These are phyloP conservation scores for Gnathonemus echidnorhynchus DNA, from an alignment of 2,113 vertebrate species.

Conservation along the genomic window DNA sequence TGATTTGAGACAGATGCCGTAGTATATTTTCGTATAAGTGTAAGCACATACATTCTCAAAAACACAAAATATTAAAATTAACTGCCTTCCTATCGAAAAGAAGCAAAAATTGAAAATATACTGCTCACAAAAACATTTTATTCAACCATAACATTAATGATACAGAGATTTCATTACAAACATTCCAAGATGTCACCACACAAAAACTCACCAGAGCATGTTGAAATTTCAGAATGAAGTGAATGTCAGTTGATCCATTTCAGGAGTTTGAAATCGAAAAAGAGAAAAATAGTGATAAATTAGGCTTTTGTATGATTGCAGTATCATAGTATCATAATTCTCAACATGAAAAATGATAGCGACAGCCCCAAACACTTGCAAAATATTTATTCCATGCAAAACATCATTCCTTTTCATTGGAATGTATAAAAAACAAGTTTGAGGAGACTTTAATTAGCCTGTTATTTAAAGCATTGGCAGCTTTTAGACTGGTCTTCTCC, in stretches of 20 bases:
- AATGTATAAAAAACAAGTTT: slow-evolving; percentile 5
- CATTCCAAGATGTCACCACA: not conserved
- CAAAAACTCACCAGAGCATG: slow-evolving; percentile 31
- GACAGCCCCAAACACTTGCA: not conserved
- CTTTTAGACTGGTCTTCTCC: slow-evolving; percentile 14
- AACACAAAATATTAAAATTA: not conserved
- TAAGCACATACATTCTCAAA: not conserved
- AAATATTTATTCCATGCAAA: not conserved
- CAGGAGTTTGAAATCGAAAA: not conserved
- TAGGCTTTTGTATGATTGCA: not conserved
- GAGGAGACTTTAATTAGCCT: slow-evolving; percentile 13
- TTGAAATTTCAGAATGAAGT: slow-evolving; percentile 6
- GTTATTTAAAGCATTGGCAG: slow-evolving; percentile 7
- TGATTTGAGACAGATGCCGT: not conserved
- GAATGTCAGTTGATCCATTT: slow-evolving; percentile 6
- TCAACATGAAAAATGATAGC: not conserved
- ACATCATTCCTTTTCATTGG: not conserved
- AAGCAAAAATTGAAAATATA: not conserved
- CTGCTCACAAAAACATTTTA: not conserved
- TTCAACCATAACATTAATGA: not conserved
- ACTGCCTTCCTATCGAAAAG: not conserved
- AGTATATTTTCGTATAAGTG: not conserved
- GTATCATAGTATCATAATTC: not conserved
- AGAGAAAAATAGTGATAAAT: slow-evolving; percentile 15
- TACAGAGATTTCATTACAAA: not conserved